Conservation (phyloP, 1,140 invertebrate genomes). For the Musca domestica region DNA sequence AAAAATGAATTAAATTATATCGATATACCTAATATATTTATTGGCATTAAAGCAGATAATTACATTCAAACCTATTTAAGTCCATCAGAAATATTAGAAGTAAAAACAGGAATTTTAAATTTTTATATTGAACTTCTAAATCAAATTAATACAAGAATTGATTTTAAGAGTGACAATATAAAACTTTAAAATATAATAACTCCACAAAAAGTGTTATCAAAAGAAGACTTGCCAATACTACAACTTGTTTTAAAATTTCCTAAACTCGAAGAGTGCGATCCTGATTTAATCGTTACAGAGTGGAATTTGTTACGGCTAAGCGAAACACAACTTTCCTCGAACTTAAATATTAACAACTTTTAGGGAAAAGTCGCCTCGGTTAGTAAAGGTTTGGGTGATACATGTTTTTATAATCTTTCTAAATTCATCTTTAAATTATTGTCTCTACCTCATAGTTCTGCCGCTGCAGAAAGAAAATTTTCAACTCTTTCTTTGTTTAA, state of each 20-base stretch:
- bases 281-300: too few relatives aligned
- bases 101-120: too few relatives aligned
- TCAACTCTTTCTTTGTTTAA: not conserved
- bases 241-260: not conserved
- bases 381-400: constrained; percentile 21
- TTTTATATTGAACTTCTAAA: too few relatives aligned
- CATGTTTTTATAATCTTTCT: not conserved
- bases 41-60: constrained; percentile 18
- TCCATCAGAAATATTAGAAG: not conserved
- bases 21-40: constrained; percentile 3
- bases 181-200: constrained; percentile 7
- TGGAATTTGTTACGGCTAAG: too few relatives aligned
- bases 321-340: too few relatives aligned
- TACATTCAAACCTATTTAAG: not conserved
- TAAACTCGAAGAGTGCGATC: too few relatives aligned
- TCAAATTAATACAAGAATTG: too few relatives aligned
- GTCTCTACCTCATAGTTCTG: too few relatives aligned
- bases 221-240: not conserved
- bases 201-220: not conserved
- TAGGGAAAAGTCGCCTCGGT: not conserved
- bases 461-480: too few relatives aligned
- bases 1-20: too few relatives aligned
- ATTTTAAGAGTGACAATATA: too few relatives aligned
- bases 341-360: not conserved
- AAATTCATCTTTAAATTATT: constrained; percentile 1